These are phyloP conservation scores for Fistularia commersonii DNA, from an alignment of 2,797 vertebrate species.

Conservation along the genomic window DNA sequence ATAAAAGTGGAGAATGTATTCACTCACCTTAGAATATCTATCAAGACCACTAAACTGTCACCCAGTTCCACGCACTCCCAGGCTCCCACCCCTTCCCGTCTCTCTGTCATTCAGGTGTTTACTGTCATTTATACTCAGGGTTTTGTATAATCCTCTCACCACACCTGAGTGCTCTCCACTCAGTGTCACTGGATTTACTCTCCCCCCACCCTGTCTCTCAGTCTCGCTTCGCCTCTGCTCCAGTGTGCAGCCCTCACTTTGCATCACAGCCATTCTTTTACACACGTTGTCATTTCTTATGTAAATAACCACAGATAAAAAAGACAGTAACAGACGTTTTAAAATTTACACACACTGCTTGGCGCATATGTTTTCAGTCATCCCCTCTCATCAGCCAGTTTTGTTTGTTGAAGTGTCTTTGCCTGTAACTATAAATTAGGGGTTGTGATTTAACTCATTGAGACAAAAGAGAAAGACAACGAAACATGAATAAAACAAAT, in stretches of 20 bases:
- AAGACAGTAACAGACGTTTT: conserved; percentile 69
- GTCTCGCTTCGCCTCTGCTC: conserved; percentile 30
- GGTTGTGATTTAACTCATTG: conserved; percentile 72
- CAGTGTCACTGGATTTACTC: conserved; percentile 73
- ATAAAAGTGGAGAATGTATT: conserved; percentile 50
- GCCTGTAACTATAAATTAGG: conserved; percentile 71
- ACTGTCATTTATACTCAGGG: conserved; percentile 76
- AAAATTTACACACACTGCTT: conserved; percentile 59
- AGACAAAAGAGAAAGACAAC: conserved; percentile 72
- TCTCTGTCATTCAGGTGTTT: conserved; percentile 81
- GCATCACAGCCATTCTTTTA: conserved; percentile 69
- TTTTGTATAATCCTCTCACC: conserved; percentile 78
- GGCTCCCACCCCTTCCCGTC: conserved; percentile 43
- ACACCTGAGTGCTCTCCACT: conserved; percentile 75
- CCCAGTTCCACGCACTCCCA: conserved; percentile 36
- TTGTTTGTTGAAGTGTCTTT: conserved; percentile 68
- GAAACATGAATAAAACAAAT: conserved; percentile 76
- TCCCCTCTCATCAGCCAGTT: conserved; percentile 65
- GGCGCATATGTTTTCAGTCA: conserved; percentile 64
- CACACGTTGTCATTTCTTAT: conserved; percentile 69
- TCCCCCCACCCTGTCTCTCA: conserved; percentile 6
- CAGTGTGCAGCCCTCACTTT: conserved; percentile 49
- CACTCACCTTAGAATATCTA: conserved; percentile 50
- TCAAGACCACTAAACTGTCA: conserved; percentile 58
- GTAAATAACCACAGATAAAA: conserved; percentile 73